These are phyloP conservation scores for Phylloscopus trochilus DNA, from an alignment of 2,113 vertebrate species.

Conservation along the genomic window DNA sequence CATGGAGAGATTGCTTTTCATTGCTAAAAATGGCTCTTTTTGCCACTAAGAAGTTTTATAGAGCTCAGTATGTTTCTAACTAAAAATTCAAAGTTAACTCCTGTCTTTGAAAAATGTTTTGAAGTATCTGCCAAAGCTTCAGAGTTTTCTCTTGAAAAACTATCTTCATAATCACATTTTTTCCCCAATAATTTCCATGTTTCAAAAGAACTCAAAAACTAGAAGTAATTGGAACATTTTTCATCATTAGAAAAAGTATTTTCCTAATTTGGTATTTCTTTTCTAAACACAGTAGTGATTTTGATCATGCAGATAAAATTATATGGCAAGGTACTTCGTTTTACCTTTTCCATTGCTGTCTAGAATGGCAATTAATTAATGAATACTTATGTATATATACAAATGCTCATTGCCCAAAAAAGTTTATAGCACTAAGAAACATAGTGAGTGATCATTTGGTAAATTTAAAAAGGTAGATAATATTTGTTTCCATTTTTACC, in stretches of 20 bases:
- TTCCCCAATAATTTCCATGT: not conserved
- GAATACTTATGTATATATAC: not conserved
- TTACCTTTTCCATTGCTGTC: not conserved
- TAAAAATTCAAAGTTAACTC: not conserved
- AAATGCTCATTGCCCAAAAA: not conserved
- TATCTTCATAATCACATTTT: not conserved
- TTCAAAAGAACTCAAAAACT: not conserved
- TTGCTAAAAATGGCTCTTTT: not conserved
- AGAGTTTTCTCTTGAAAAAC: not conserved
- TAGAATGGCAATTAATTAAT: not conserved
- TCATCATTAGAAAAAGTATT: not conserved
- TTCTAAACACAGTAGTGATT: not conserved
- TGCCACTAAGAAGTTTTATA: not conserved
- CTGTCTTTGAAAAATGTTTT: not conserved
- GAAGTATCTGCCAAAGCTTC: not conserved
- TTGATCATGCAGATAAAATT: not conserved
- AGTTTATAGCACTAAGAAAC: not conserved
- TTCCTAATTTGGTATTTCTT: not conserved
- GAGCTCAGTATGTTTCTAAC: not conserved
- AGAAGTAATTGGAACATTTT: not conserved
- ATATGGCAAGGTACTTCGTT: not conserved
- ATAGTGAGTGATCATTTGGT: not conserved
- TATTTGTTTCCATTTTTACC: not conserved
- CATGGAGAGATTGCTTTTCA: not conserved
- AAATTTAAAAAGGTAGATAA: not conserved